Evolutionary conservation across 2,113 vertebrate species (phyloP), one percentile per base, ranked within the genome.

Genomic region (Uropsilus gracilis): DNA sequence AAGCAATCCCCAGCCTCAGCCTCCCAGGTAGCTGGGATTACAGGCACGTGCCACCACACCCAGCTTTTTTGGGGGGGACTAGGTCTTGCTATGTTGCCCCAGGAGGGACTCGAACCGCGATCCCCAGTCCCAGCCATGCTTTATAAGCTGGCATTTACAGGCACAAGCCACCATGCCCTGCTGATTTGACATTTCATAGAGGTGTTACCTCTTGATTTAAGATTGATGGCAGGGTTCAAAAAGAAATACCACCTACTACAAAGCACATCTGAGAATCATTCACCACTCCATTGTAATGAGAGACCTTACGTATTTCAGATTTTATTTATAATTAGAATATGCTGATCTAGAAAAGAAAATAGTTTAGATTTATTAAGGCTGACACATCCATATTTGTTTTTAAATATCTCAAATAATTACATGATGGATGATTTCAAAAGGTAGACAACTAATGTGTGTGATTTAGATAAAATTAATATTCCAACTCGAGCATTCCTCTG

Each of bases 381-480:
- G 26, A 64, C 7, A 34, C 26, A 53, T 81, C 73, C 8, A 81
- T 24, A 91, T n/a, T 18, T 48, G 57, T n/a, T 77, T 86, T 73
- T 69, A 86, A 94, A 26, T 69, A 76, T 75, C n/a, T 86, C 71
- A 72, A 86, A 66, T 76, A 92, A 75, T 50, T 59, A 37, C 34
- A 75, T 30, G 32, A 22, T 46, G 66, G 66, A 72, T 0, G n/a
- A n/a, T 81, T 89, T 91, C 71, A 91, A 84, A 76, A 82, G 5
- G 8, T 53, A 20, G 12, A 9, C 26, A 68, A 55, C 13, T 13
- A 72, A 73, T 77, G 57, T 39, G 20, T 50, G 0, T 76, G 30
- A 48, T 72, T 61, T 50, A 87, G 63, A 64, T 53, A 64, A 18
- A 85, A 69, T 69, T 63, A 71, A 53, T 66, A 71, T 61, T 89